phyloP scores from a whole-genome alignment of 2,113 vertebrate species.

The Bettongia penicillata region DNA sequence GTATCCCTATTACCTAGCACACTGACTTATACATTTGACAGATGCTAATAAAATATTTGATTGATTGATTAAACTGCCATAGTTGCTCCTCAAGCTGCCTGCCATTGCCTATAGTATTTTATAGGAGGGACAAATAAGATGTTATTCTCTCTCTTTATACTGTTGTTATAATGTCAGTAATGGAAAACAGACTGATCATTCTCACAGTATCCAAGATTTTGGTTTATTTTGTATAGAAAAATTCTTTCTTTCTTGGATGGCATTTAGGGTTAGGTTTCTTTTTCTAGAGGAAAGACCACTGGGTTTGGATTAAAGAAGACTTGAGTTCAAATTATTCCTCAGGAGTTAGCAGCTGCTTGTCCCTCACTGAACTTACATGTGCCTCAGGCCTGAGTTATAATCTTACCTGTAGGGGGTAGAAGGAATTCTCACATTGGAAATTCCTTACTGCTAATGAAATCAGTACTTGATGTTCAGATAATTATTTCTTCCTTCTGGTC shows the following conservation, averaged over 20 bases:
- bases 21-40: too few relatives aligned
- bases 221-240: background rate
- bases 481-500: constrained; percentile 53
- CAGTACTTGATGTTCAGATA: background rate
- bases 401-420: background rate
- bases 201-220: background rate
- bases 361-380: background rate
- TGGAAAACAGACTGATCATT: background rate
- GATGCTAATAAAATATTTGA: too few relatives aligned
- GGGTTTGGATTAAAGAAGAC: background rate
- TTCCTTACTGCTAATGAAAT: background rate
- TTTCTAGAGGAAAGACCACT: background rate
- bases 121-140: background rate
- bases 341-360: background rate
- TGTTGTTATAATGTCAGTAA: background rate
- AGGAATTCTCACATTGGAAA: background rate
- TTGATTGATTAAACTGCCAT: too few relatives aligned
- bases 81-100: background rate
- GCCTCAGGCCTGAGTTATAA: background rate
- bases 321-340: background rate
- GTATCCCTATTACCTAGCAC: too few relatives aligned
- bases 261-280: background rate
- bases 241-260: background rate
- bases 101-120: background rate
- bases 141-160: background rate